Evolutionary conservation across 2,113 vertebrate species (phyloP).

Genomic region (Antechinus stuartii): DNA sequence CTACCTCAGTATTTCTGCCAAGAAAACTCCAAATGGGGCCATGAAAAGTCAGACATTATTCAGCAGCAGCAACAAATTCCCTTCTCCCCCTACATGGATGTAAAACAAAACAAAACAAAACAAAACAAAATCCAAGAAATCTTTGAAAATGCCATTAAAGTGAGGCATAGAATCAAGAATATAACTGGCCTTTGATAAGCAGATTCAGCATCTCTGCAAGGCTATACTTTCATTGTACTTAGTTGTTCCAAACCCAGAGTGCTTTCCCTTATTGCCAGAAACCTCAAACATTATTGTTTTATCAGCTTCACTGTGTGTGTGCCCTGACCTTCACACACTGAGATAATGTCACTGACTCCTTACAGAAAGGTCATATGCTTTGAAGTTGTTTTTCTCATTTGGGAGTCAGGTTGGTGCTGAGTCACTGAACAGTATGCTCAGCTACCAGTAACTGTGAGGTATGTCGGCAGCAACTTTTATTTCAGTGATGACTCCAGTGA

Average conservation of each 20-base stretch:
- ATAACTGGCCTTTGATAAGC: slow-evolving; percentile 32
- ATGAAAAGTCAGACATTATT: neutral
- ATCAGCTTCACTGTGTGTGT: neutral
- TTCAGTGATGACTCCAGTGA: slow-evolving; percentile 52
- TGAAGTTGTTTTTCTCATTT: slow-evolving; percentile 17
- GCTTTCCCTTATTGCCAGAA: slow-evolving; percentile 24
- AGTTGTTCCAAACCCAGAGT: neutral
- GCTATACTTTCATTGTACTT: slow-evolving; percentile 30
- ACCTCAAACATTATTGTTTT: slow-evolving; percentile 21
- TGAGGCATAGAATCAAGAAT: slow-evolving; percentile 37
- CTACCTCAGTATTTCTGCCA: neutral
- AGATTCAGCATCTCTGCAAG: slow-evolving; percentile 31
- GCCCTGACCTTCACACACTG: slow-evolving; percentile 24
- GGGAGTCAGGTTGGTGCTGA: neutral
- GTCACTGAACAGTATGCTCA: neutral
- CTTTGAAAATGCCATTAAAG: slow-evolving; percentile 53
- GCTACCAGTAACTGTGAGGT: neutral
- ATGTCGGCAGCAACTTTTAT: slow-evolving; percentile 43
- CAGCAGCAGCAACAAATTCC: neutral
- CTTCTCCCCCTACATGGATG: neutral
- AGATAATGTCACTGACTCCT: neutral
- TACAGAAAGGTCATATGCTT: neutral
- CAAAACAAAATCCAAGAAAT: slow-evolving; percentile 36
- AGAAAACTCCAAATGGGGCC: neutral
- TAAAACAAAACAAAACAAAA: neutral